phyloP scores from a whole-genome alignment of 2,113 vertebrate genomes.

The Poecilia latipinna region DNA sequence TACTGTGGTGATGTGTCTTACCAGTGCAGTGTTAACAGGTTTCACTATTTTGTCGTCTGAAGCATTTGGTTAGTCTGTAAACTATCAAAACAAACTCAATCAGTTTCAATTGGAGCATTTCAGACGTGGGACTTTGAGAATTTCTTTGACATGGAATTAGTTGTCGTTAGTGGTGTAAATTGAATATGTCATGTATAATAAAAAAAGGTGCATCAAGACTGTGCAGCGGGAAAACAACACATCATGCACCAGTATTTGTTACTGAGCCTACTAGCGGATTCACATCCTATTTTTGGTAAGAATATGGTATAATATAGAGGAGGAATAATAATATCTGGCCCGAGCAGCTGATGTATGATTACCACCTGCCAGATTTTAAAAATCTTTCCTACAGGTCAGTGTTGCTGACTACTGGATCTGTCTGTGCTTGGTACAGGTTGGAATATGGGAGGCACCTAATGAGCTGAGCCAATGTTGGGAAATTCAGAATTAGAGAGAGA shows the following conservation, averaged over 20 bases:
- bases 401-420: slow-evolving; percentile 25
- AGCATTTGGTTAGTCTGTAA: slow-evolving; percentile 46
- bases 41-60: slow-evolving; percentile 38
- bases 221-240: slow-evolving; percentile 1
- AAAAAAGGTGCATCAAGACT: slow-evolving; percentile 41
- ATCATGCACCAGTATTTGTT: neutral
- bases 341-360: slow-evolving; percentile 1
- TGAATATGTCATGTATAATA: slow-evolving; percentile 28
- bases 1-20: slow-evolving; percentile 47
- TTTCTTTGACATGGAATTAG: slow-evolving; percentile 36
- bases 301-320: neutral
- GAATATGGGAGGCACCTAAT: slow-evolving; percentile 18
- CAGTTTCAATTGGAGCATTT: slow-evolving; percentile 28
- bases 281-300: neutral
- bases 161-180: slow-evolving; percentile 52
- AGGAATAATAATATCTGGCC: slow-evolving; percentile 2
- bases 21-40: slow-evolving; percentile 25
- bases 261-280: slow-evolving; percentile 16
- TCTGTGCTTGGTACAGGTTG: slow-evolving; percentile 12
- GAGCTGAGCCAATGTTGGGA: slow-evolving; percentile 30
- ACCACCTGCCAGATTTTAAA: neutral
- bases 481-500: neutral
- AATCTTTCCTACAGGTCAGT: slow-evolving; percentile 18
- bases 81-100: slow-evolving; percentile 18
- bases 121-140: slow-evolving; percentile 13